Conservation (phyloP, 1,140 invertebrate genomes). For the Drosophila tropicalis region DNA sequence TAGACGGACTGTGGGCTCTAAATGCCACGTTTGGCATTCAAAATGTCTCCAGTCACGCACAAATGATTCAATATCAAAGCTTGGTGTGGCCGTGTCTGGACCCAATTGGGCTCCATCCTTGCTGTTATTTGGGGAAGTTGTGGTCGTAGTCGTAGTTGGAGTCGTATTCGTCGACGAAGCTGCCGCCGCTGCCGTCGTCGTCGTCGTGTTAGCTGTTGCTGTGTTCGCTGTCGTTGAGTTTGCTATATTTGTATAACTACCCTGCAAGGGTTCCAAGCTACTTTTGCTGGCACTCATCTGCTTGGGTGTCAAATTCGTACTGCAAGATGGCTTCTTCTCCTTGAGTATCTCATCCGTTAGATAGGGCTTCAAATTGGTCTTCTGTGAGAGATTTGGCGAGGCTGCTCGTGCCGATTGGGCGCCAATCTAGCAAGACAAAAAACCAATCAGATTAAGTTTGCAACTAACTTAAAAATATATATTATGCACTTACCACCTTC, state of each 20-base stretch:
- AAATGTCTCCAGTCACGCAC: conserved; percentile 92
- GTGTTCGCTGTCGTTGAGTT: conserved; percentile 31
- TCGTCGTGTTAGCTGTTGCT: conserved; percentile 17
- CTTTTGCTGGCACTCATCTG: conserved; percentile 69
- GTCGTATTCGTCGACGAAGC: conserved; percentile 25
- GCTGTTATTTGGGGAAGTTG: conserved; percentile 29
- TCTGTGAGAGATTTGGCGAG: conserved; percentile 81
- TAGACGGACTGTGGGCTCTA: conserved; percentile 97
- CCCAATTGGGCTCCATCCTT: conserved; percentile 40
- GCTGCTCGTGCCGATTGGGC: conserved; percentile 72
- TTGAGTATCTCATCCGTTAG: conserved; percentile 75
- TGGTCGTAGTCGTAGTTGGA: conserved; percentile 12
- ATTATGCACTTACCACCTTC: conserved; percentile 87
- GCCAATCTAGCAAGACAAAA: conserved; percentile 59
- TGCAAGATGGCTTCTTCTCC: conserved; percentile 61
- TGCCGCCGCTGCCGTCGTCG: conserved; percentile 21
- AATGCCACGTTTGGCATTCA: conserved; percentile 97
- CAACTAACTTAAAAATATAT: neutral
- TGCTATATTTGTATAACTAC: conserved; percentile 65
- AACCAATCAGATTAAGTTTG: neutral
- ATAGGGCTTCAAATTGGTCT: conserved; percentile 71
- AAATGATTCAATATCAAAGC: conserved; percentile 80
- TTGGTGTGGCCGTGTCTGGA: conserved; percentile 39
- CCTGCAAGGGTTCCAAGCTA: conserved; percentile 66
- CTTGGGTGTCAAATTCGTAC: conserved; percentile 63